Evolutionary conservation across 2,113 vertebrate genomes (phyloP).

Genomic region (Smithornis capensis): DNA sequence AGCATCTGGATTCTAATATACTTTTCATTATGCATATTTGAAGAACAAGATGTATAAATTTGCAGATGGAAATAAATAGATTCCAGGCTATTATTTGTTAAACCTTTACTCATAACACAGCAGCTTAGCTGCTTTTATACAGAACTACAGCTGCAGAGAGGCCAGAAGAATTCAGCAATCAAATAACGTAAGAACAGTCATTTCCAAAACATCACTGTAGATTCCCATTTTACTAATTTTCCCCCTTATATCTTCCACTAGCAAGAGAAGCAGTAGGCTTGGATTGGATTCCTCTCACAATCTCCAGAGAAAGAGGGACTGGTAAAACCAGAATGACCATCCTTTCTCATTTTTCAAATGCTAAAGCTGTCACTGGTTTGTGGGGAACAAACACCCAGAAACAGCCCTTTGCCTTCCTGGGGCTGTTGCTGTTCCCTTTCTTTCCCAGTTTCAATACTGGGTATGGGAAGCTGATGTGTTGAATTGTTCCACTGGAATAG

Average conservation of each 20-base stretch:
- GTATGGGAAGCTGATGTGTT: background rate
- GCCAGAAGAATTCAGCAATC: conserved; percentile 68
- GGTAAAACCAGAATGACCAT: background rate
- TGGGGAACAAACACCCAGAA: background rate
- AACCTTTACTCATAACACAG: background rate
- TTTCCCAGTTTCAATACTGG: background rate
- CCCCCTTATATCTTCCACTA: background rate
- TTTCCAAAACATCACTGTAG: conserved; percentile 15
- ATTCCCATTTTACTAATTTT: conserved; percentile 8
- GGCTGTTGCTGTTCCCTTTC: background rate
- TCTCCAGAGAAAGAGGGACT: background rate
- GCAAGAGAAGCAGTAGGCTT: background rate
- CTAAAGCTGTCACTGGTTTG: background rate
- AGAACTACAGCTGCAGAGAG: conserved; percentile 58
- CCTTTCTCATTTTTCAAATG: background rate
- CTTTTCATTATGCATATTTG: background rate
- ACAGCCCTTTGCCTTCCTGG: background rate
- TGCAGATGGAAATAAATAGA: conserved; percentile 51
- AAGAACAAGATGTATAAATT: background rate
- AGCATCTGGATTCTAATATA: background rate
- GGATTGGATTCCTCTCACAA: background rate
- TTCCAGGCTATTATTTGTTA: conserved; percentile 17
- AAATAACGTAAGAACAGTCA: conserved; percentile 60
- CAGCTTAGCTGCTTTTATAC: conserved; percentile 8
- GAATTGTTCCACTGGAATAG: background rate